Evolutionary conservation across 2,888 invertebrate genomes (phyloP), one percentile per base, ranked within the genome.

Genomic region (Phaedon cochleariae): DNA sequence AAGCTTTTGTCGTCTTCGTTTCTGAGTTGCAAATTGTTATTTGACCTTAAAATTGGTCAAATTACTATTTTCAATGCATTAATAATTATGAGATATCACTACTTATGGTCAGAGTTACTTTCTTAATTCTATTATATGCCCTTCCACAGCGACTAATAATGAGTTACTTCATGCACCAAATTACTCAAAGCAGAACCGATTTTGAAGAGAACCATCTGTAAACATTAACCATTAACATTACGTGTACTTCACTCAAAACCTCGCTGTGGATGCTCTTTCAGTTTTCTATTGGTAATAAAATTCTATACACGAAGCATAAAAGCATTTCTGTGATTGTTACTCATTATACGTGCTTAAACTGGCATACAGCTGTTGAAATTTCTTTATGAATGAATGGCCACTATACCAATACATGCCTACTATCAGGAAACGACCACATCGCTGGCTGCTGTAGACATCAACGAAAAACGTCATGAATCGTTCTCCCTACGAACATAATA

Each of bases 251-350:
- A 26, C 4, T 26, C 3, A 7, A 26, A 41, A 15, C 10, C n/a
- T 41, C 41, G 3, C 41, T 10, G 41, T 41, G n/a, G 41, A 15
- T 41, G 41, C 41, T 15, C 41, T 41, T 41, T 15, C 41, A 41
- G n/a, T 41, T 41, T 15, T 41, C 41, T n/a, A 41, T 41, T n/a
- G 45, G 45, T 45, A 45, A 57, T 57, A 20, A 57, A n/a, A 57
- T 57, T 57, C 57, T 26, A 6, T 57, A 26, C 57, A 57, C 57
- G 46, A 57, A 57, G 45, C 45, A 29, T 45, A 26, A 57, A 57
- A 57, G 57, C 57, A 57, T 57, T 26, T 57, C 26, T 57, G 41
- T 21, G 57, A 57, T 57, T 57, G 57, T 57, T 45, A 57, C 45
- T 45, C 57, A 17, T 41, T 15, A n/a, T 57, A 57, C 46, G 57